Conservation (phyloP, 2,797 vertebrate species). For the Pipistrellus pygmaeus region DNA sequence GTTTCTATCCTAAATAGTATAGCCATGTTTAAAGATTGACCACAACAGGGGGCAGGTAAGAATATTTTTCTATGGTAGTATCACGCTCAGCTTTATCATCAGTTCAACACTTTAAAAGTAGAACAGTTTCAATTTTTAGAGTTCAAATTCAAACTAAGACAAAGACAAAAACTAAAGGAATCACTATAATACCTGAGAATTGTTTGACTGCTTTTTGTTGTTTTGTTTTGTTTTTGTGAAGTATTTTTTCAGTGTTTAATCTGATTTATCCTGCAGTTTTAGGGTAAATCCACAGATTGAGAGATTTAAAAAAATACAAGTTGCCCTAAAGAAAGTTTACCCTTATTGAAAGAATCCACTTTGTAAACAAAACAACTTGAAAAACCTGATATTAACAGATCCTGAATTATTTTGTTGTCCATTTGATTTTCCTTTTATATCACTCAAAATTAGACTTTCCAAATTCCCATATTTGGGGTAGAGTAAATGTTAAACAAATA, state of each 20-base stretch:
- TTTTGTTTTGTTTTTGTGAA: background rate
- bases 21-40: background rate
- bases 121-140: background rate
- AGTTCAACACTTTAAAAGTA: background rate
- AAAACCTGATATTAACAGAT: background rate
- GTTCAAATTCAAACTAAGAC: background rate
- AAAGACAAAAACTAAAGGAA: background rate
- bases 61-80: background rate
- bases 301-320: background rate
- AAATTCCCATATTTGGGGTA: background rate
- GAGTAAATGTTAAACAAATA: background rate
- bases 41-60: accelerated
- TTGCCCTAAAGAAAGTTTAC: background rate
- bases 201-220: background rate
- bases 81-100: background rate
- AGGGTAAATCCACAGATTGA: background rate
- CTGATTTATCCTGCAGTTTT: background rate
- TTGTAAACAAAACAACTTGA: background rate
- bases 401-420: background rate
- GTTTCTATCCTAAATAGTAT: background rate
- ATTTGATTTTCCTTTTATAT: background rate
- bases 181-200: background rate
- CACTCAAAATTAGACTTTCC: background rate
- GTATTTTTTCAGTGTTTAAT: background rate
- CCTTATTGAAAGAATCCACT: background rate